These are phyloP conservation scores for Rhadinocentrus ornatus DNA, from an alignment of 2,797 vertebrate genomes.

Conservation along the genomic window DNA sequence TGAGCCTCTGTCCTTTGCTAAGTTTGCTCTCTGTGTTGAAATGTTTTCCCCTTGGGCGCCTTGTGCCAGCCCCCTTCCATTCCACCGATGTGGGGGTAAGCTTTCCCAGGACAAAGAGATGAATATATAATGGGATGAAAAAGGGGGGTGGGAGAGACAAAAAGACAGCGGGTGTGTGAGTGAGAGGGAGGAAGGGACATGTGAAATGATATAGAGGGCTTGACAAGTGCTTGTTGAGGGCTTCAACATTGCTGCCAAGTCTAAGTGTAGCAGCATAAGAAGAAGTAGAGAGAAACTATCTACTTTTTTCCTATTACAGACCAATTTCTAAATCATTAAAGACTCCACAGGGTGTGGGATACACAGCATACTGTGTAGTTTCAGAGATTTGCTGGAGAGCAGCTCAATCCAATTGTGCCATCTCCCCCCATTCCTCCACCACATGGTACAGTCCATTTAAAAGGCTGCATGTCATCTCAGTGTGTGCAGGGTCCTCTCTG, in stretches of 20 bases:
- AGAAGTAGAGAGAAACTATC: constrained; percentile 48
- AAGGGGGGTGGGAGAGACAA: constrained; percentile 70
- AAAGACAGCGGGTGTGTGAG: constrained; percentile 71
- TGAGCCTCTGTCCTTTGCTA: constrained; percentile 53
- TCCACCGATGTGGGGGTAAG: constrained; percentile 72
- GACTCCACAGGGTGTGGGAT: constrained; percentile 57
- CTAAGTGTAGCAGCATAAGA: constrained; percentile 33
- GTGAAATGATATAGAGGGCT: constrained; percentile 67
- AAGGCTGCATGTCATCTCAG: constrained; percentile 84
- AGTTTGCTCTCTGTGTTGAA: constrained; percentile 74
- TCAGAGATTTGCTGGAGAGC: constrained; percentile 52
- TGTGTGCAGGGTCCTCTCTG: constrained; percentile 83
- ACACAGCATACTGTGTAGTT: constrained; percentile 45
- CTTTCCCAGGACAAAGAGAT: constrained; percentile 82
- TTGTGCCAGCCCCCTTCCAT: constrained; percentile 69
- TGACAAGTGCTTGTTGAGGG: constrained; percentile 75
- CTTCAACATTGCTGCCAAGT: constrained; percentile 51
- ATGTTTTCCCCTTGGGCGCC: constrained; percentile 70
- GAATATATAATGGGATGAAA: constrained; percentile 79
- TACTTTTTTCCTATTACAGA: constrained; percentile 40
- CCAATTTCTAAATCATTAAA: constrained; percentile 56
- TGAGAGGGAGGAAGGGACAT: constrained; percentile 58
- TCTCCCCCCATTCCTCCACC: constrained; percentile 69
- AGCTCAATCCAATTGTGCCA: constrained; percentile 47
- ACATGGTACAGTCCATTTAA: constrained; percentile 91